Evolutionary conservation across 2,888 invertebrate genomes (phyloP).

Genomic region (Dynastes tityus): DNA sequence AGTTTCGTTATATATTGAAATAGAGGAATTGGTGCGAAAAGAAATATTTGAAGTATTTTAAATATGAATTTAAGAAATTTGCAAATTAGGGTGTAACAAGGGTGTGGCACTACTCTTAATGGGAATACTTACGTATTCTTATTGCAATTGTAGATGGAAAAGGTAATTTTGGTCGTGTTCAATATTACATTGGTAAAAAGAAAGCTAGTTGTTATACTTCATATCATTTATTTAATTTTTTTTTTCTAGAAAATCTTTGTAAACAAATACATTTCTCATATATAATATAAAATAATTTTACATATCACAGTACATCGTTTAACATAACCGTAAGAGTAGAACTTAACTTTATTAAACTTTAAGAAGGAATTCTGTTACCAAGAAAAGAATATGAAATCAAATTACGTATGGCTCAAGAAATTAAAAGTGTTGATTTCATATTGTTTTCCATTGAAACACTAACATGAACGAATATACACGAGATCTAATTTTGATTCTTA

Average conservation of each 20-base stretch:
- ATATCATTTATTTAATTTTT: constrained; percentile 39
- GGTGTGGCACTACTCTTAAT: no score
- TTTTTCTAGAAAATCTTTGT: constrained; percentile 51
- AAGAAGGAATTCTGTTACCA: constrained; percentile 45
- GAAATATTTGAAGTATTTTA: no score
- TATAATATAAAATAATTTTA: constrained; percentile 58
- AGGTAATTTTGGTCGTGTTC: no score
- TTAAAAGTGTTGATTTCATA: constrained; percentile 21
- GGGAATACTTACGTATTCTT: no score
- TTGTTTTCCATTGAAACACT: constrained; percentile 33
- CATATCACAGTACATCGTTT: constrained; percentile 65
- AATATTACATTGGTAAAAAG: no score
- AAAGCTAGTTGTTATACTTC: background rate
- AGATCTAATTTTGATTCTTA: constrained; percentile 46
- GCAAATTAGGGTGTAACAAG: no score
- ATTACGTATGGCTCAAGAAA: background rate
- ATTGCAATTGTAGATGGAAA: no score
- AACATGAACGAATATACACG: constrained; percentile 29
- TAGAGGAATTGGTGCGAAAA: no score
- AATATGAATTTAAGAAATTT: no score
- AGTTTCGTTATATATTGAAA: no score
- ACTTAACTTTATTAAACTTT: constrained; percentile 58
- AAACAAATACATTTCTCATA: constrained; percentile 54
- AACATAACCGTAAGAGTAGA: constrained; percentile 55
- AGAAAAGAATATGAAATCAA: constrained; percentile 40